These are phyloP conservation scores for Stylophora pistillata DNA, from an alignment of 64 coral and sea anemone species.

Conservation along the genomic window DNA sequence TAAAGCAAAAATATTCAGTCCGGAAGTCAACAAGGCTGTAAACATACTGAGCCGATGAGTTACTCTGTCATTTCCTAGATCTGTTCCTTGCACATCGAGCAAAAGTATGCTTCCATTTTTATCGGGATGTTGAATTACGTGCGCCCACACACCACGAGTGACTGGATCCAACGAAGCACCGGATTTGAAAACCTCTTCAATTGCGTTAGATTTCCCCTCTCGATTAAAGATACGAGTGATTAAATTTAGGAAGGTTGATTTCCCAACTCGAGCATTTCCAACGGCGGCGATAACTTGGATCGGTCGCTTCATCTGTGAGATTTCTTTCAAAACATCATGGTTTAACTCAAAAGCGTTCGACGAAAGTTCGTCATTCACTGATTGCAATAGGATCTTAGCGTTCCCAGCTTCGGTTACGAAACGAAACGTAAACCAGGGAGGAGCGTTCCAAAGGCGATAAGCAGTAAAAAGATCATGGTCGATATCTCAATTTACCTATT, in stretches of 20 bases:
- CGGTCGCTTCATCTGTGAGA: constrained; percentile 40
- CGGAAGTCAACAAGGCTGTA: constrained; percentile 69
- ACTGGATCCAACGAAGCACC: constrained; percentile 26
- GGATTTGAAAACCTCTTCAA: constrained; percentile 60
- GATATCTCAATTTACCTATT: too few species aligned
- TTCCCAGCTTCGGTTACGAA: background rate
- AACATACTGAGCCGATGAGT: constrained; percentile 80
- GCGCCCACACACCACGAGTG: constrained; percentile 61
- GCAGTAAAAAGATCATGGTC: background rate
- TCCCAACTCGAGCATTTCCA: constrained; percentile 75
- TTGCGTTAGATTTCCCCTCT: too few species aligned
- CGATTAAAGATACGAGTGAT: constrained; percentile 21
- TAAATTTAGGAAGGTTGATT: constrained; percentile 73
- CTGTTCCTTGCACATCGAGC: constrained; percentile 67
- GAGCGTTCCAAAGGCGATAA: background rate
- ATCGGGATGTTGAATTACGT: background rate
- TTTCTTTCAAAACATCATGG: background rate
- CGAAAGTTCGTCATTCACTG: constrained; percentile 25
- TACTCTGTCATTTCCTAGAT: constrained; percentile 63
- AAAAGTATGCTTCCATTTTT: constrained; percentile 13
- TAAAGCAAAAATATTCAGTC: constrained; percentile 33
- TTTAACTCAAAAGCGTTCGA: constrained; percentile 35
- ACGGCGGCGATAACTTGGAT: constrained; percentile 52
- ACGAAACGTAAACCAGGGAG: background rate
- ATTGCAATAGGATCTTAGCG: background rate